phyloP scores from a whole-genome alignment of 2,113 vertebrate genomes.

The Donacobius atricapilla region DNA sequence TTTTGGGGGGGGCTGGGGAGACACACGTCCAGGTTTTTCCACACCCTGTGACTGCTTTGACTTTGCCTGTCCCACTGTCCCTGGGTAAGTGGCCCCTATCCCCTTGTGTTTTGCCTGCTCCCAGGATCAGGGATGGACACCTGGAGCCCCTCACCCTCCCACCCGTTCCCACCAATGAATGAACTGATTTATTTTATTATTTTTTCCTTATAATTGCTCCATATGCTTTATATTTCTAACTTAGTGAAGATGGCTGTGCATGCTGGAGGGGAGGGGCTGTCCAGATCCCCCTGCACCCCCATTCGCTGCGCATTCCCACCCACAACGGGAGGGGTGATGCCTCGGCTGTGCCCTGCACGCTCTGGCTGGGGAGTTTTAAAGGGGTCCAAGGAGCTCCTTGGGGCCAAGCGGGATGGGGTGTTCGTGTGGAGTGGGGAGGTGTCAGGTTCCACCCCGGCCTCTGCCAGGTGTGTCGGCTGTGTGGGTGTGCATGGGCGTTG shows the following conservation, averaged over 20 bases:
- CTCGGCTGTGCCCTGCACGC: fast-evolving
- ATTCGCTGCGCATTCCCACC: no score
- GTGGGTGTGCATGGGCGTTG: not conserved
- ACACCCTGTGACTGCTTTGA: not conserved
- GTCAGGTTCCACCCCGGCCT: not conserved
- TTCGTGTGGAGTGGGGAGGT: not conserved
- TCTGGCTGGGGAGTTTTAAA: not conserved
- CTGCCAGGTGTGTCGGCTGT: not conserved
- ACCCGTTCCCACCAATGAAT: not conserved
- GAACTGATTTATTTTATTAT: not conserved
- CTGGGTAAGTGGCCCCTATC: not conserved
- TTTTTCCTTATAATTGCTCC: not conserved
- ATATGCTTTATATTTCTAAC: not conserved
- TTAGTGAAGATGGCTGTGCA: not conserved
- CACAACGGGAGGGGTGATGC: fast-evolving
- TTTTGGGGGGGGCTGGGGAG: not conserved
- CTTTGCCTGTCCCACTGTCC: not conserved
- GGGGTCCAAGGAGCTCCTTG: not conserved
- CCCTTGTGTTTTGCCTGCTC: not conserved
- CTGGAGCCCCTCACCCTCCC: not conserved
- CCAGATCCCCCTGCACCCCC: not conserved
- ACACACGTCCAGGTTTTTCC: not conserved
- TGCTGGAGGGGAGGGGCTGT: not conserved
- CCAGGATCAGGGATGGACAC: not conserved
- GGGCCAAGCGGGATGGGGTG: no score